Evolutionary conservation across 2,888 invertebrate genomes (phyloP).

Genomic region (Idaea aversata): DNA sequence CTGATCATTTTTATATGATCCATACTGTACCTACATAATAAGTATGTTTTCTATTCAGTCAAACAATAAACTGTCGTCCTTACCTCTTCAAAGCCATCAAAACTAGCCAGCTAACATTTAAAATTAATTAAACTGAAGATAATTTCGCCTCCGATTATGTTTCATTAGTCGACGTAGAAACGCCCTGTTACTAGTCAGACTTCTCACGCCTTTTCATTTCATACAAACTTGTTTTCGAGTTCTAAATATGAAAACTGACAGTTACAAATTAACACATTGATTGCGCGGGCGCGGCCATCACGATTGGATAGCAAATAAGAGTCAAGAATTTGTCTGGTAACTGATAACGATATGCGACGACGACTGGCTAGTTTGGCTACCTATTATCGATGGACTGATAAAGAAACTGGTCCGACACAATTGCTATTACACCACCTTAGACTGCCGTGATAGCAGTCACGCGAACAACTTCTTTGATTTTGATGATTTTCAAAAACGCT

Average conservation of each 20-base stretch:
- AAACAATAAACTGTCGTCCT: too few relatives aligned
- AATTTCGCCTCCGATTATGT: too few relatives aligned
- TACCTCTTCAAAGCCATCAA: too few relatives aligned
- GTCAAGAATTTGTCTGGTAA: conserved; percentile 29
- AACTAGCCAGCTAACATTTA: too few relatives aligned
- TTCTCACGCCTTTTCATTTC: not conserved
- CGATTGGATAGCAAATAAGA: conserved; percentile 19
- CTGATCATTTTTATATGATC: too few relatives aligned
- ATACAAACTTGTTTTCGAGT: not conserved
- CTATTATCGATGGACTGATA: conserved; percentile 58
- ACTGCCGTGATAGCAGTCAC: conserved; percentile 55
- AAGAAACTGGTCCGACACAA: conserved; percentile 44
- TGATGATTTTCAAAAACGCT: conserved; percentile 50
- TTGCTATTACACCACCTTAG: conserved; percentile 43
- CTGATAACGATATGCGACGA: conserved; percentile 15
- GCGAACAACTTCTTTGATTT: conserved; percentile 48
- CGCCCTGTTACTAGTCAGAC: not conserved
- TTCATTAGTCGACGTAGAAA: not conserved
- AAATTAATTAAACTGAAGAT: too few relatives aligned
- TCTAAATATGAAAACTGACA: conserved; percentile 15
- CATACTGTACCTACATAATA: too few relatives aligned
- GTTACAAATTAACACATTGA: conserved; percentile 19
- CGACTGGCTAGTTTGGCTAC: conserved; percentile 4
- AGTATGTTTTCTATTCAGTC: too few relatives aligned
- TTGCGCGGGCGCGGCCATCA: conserved; percentile 25